Percentiles rank a stretch among this genome's conserved stretches.
These are phyloP conservation scores for Clarias pachynema DNA, from an alignment of 2,797 vertebrate species.

Conservation along the genomic window DNA sequence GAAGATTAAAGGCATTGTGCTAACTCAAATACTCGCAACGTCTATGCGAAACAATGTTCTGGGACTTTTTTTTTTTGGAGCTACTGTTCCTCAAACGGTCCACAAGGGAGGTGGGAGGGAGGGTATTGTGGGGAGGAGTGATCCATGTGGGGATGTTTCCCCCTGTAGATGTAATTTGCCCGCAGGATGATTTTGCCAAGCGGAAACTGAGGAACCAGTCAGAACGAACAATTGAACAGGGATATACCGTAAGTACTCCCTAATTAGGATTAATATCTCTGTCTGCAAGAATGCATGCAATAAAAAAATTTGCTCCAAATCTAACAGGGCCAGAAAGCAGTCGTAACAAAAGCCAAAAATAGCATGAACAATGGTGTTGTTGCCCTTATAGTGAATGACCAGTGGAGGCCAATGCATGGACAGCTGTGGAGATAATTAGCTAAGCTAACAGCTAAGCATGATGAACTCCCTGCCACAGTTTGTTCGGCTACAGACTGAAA, in stretches of 20 bases:
- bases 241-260: conserved; percentile 61
- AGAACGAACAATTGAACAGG: conserved; percentile 70
- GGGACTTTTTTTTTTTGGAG: neutral
- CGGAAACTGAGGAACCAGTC: conserved; percentile 61
- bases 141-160: conserved; percentile 47
- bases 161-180: conserved; percentile 67
- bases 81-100: conserved; percentile 32
- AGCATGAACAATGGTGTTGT: conserved; percentile 11
- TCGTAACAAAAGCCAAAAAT: conserved; percentile 61
- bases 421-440: conserved; percentile 45
- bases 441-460: conserved; percentile 39
- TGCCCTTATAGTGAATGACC: conserved; percentile 9
- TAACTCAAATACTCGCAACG: neutral
- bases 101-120: too few relatives aligned
- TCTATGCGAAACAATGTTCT: neutral
- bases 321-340: conserved; percentile 61
- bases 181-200: conserved; percentile 48
- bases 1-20: conserved; percentile 8
- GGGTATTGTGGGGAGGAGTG: fast-evolving
- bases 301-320: conserved; percentile 65
- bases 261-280: conserved; percentile 80
- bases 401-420: conserved; percentile 15
- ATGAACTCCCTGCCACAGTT: conserved; percentile 17
- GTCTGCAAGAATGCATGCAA: conserved; percentile 62
- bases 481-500: neutral